Evolutionary conservation across 2,113 vertebrate species (phyloP).

Genomic region (Circaetus cinerascens): DNA sequence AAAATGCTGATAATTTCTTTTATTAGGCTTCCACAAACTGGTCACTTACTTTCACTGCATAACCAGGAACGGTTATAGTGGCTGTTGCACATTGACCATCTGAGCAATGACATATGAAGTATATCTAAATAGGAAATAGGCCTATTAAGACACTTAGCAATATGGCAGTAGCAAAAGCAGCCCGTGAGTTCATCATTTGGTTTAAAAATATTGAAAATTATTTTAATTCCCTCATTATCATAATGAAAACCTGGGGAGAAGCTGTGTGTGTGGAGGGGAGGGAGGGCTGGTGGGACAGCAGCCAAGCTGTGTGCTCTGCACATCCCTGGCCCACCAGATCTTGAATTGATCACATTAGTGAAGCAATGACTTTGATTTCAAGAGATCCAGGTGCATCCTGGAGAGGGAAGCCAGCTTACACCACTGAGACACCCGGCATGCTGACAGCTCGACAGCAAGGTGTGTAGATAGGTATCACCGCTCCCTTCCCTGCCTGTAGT

Average conservation of each 20-base stretch:
- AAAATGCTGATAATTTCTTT: not conserved
- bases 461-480: not conserved
- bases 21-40: not conserved
- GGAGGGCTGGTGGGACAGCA: not conserved
- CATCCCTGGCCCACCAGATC: not conserved
- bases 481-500: not conserved
- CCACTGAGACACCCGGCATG: accelerated
- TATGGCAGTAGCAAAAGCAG: conserved; percentile 25
- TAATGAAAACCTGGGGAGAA: not conserved
- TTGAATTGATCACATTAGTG: not conserved
- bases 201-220: conserved; percentile 1
- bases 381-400: not conserved
- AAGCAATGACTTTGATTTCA: not conserved
- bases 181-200: not conserved
- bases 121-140: not conserved
- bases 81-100: conserved; percentile 34
- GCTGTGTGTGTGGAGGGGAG: not conserved
- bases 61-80: not conserved
- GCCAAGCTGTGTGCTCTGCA: not conserved
- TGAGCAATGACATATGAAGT: conserved; percentile 25
- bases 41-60: not conserved
- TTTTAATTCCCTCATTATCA: not conserved
- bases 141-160: conserved; percentile 47
- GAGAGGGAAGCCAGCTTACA: not conserved
- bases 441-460: not conserved